These are phyloP conservation scores for Dolomedes plantarius DNA, from an alignment of 2,888 invertebrate species.

Conservation along the genomic window DNA sequence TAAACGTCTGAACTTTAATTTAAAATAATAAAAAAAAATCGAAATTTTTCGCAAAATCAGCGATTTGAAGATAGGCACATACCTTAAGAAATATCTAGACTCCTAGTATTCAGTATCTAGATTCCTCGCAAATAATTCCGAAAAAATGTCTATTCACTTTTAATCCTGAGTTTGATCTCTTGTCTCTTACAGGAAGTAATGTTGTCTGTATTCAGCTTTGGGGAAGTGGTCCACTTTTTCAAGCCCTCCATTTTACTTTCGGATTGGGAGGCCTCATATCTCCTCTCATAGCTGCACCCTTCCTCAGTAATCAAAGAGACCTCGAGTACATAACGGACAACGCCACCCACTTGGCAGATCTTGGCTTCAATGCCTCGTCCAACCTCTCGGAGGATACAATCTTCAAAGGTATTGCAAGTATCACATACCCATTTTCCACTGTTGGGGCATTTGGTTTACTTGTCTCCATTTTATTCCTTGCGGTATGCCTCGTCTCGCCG, in stretches of 20 bases:
- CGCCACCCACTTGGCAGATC: no score
- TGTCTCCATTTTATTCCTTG: slow-evolving; percentile 76
- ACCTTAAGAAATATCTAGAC: no score
- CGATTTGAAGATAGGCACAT: no score
- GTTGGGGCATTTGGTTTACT: slow-evolving; percentile 76
- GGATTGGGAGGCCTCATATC: slow-evolving; percentile 78
- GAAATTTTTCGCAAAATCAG: no score
- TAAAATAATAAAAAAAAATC: no score
- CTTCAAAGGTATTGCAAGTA: not conserved
- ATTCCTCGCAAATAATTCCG: no score
- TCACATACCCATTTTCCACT: slow-evolving; percentile 75
- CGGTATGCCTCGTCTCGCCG: slow-evolving; percentile 51
- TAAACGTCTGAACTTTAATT: no score
- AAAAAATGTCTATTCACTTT: no score
- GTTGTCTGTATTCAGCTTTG: slow-evolving; percentile 76
- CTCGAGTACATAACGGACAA: not conserved
- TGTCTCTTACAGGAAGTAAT: slow-evolving; percentile 76
- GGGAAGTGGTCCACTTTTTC: slow-evolving; percentile 78
- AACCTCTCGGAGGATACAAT: not conserved
- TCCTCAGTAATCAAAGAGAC: slow-evolving; percentile 74
- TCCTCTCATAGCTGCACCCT: slow-evolving; percentile 78
- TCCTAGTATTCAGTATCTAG: no score
- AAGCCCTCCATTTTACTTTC: slow-evolving; percentile 78
- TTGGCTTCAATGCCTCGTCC: not conserved
- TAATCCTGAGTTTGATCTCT: no score